phyloP scores from a whole-genome alignment of 2,113 vertebrate species.

The Orthonyx spaldingii region DNA sequence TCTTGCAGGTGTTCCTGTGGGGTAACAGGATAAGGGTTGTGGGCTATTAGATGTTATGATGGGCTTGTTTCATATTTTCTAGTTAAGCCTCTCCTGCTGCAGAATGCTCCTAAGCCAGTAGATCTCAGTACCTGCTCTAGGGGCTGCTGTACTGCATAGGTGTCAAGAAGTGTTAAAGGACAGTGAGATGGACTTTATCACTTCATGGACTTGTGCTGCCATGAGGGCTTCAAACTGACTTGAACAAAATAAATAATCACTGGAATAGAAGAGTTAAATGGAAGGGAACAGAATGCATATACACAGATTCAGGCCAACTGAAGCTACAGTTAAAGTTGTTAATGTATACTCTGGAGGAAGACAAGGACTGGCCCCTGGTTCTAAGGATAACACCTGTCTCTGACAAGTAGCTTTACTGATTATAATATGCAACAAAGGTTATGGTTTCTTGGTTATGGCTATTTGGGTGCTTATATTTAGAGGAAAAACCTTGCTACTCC shows the following conservation, averaged over 20 bases:
- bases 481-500: not conserved
- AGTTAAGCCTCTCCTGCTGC: not conserved
- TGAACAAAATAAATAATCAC: not conserved
- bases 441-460: not conserved
- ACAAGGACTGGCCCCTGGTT: not conserved
- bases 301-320: not conserved
- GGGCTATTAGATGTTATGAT: not conserved
- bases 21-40: not conserved
- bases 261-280: not conserved
- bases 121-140: not conserved
- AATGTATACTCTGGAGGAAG: not conserved
- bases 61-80: not conserved
- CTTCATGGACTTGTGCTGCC: not conserved
- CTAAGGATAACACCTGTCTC: not conserved
- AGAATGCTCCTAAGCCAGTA: not conserved
- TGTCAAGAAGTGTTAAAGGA: not conserved
- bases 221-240: not conserved
- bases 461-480: not conserved
- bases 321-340: not conserved
- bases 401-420: not conserved
- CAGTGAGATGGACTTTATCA: not conserved
- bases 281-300: not conserved
- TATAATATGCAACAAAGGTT: not conserved
- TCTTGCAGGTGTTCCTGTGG: not conserved
- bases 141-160: not conserved